Percentiles rank a stretch among this genome's conserved stretches.
phyloP scores from a whole-genome alignment of 2,113 vertebrate species.

The Murina feae region DNA sequence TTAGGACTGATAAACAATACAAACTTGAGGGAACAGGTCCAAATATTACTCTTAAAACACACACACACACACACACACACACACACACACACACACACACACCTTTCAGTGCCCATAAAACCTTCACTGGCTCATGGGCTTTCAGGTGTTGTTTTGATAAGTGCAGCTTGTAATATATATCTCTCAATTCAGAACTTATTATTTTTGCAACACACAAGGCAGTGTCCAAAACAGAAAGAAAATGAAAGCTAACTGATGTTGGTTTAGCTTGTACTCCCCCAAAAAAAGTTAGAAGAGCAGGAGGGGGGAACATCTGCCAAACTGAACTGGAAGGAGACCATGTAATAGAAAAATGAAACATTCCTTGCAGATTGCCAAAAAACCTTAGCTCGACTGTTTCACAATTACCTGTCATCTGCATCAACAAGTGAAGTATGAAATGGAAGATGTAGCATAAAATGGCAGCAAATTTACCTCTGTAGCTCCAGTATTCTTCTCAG shows the following conservation, averaged over 20 bases:
- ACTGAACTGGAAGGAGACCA: constrained; percentile 7
- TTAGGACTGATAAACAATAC: neutral
- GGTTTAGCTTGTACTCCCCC: neutral
- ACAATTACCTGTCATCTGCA: neutral
- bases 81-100: neutral
- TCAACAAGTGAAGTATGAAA: neutral
- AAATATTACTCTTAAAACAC: neutral
- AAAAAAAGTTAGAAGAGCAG: neutral
- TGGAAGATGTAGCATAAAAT: neutral
- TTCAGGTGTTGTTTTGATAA: neutral
- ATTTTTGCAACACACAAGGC: constrained; percentile 13
- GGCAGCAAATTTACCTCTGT: neutral
- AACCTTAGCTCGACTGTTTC: neutral
- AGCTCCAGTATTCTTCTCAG: neutral
- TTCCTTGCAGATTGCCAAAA: neutral
- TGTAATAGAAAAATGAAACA: neutral
- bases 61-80: neutral
- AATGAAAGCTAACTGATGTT: neutral
- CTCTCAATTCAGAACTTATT: constrained; percentile 20
- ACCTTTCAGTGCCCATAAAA: neutral
- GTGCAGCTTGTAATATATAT: neutral
- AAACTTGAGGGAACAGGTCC: neutral
- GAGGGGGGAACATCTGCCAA: neutral
- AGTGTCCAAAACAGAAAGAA: neutral
- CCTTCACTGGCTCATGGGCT: neutral